Base-by-base conservation (phyloP, 2,888 invertebrate species). In the Argyresthia goedartella region DNA sequence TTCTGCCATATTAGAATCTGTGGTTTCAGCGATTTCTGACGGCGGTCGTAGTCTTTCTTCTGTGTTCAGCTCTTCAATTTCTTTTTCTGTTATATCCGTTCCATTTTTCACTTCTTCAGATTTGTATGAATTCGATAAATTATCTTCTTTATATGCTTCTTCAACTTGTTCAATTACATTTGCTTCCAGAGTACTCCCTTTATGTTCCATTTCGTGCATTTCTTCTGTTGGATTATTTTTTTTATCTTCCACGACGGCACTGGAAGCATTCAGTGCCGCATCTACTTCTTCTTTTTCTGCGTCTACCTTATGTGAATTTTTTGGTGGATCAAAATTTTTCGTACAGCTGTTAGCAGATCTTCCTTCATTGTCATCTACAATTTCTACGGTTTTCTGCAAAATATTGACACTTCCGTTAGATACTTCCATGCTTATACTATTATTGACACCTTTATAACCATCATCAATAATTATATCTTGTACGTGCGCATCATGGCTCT, bases 381-480 rank as follows among this genome's bases (percentile, higher is more conserved):
- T 41, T 25, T 50, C 50, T 42, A 50, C 25, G 11, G 41, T 75
- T 65, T 82, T 73, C 48, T 76, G 76, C 36, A 84, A 59, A 48
- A 85, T 66, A 52, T 74, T 74, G 54, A 85, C 65, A 57, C 77
- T 72, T 49, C 68, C 70, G 54, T 82, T 71, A n/a, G 71, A 65
- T 34, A 85, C 81, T 67, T 81, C 78, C 82, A 85, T 84, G 61
- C 81, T 85, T 61, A 85, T 73, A 60, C 72, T 77, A 76, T 76
- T 85, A 49, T 71, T 75, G 55, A 82, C 68, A 52, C 77, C 73
- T 64, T 69, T 78, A 62, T 66, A 65, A 42, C 73, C 75, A 59
- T 74, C 71, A 56, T 70, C 51, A 11, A 64, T 61, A 45, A 66
- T 56, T 43, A 74, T 60, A 59, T 80, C 79, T 53, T 81, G 75